Evolutionary conservation across 2,113 vertebrate genomes (phyloP).

Genomic region (Cynoglossus semilaevis): DNA sequence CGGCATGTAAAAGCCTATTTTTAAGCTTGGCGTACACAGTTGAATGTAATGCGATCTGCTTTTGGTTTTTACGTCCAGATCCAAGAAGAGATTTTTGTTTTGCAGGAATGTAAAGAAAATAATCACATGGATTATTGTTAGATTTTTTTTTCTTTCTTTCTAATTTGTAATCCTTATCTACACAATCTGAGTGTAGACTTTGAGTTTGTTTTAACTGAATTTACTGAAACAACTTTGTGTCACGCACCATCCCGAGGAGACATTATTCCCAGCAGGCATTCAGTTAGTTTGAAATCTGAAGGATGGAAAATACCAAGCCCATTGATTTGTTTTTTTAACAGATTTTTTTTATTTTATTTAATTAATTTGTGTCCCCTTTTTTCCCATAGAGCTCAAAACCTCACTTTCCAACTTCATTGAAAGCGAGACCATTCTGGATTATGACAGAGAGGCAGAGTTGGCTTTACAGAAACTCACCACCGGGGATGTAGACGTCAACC

Average conservation of each 20-base stretch:
- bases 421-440: conserved; percentile 83
- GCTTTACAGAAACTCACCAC: conserved; percentile 83
- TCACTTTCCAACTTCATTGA: conserved; percentile 83
- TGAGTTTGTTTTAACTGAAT: conserved; percentile 6
- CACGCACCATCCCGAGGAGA: neutral
- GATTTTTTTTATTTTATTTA: neutral
- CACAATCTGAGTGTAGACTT: neutral
- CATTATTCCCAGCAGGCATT: neutral
- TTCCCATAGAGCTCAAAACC: conserved; percentile 82
- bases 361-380: conserved; percentile 3
- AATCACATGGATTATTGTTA: neutral
- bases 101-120: neutral
- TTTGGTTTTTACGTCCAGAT: too few relatives aligned
- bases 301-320: neutral
- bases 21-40: neutral
- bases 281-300: conserved; percentile 7
- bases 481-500: conserved; percentile 82
- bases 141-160: too few relatives aligned
- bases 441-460: conserved; percentile 84
- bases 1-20: too few relatives aligned
- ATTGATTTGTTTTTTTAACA: conserved; percentile 2
- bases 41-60: neutral
- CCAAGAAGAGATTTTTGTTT: too few relatives aligned
- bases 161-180: neutral
- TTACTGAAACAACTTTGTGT: neutral